A percentile compares a stretch with the other conserved stretches of the same genome.
Evolutionary conservation across 2,797 vertebrate species (phyloP).

Genomic region (Chloroceryle inda): DNA sequence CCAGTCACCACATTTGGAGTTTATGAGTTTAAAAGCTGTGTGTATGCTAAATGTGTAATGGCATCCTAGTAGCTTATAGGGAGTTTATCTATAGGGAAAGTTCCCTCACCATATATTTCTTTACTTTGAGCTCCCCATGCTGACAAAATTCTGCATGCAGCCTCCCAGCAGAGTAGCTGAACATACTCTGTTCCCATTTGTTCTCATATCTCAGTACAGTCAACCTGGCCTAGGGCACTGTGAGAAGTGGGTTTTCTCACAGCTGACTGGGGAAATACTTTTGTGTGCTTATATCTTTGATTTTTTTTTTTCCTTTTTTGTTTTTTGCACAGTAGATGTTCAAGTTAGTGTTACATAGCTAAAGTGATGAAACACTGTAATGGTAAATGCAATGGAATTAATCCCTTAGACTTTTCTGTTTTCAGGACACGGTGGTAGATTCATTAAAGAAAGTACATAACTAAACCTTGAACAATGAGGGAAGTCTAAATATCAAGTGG

Average conservation of each 20-base stretch:
- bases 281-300: rapidly evolving
- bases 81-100: background rate
- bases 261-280: background rate
- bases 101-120: background rate
- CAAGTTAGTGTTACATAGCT: background rate
- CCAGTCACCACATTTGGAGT: background rate
- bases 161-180: background rate
- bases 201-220: background rate
- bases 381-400: background rate
- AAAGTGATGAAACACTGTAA: background rate
- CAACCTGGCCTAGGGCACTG: background rate
- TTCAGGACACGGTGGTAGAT: background rate
- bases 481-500: background rate
- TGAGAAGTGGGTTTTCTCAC: background rate
- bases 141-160: background rate
- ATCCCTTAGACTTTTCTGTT: background rate
- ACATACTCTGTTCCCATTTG: background rate
- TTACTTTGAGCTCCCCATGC: background rate
- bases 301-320: background rate
- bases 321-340: background rate
- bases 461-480: background rate
- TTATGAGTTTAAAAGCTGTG: background rate
- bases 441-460: background rate
- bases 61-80: background rate
- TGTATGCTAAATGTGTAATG: background rate